Evolutionary conservation across 2,888 invertebrate genomes (phyloP).

Genomic region (Tromatobia lineatoria): DNA sequence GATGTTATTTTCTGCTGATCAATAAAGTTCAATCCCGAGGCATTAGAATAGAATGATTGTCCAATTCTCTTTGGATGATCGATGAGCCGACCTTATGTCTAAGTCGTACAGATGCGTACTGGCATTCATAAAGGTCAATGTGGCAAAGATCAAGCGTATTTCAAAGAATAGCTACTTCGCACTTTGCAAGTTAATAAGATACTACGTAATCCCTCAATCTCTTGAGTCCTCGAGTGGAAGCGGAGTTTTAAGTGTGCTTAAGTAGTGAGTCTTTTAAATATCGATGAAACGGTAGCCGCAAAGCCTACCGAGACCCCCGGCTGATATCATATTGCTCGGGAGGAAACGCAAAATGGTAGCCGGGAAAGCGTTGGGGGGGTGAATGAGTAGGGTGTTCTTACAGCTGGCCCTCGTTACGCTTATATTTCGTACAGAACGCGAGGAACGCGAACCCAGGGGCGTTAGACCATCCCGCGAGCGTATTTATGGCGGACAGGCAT

Average conservation of each 20-base stretch:
- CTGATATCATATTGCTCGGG: slow-evolving; percentile 44
- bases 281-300: slow-evolving; percentile 70
- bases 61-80: slow-evolving; percentile 6
- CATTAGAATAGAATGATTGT: neutral
- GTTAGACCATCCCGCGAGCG: slow-evolving; percentile 68
- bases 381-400: slow-evolving; percentile 64
- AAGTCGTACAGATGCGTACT: neutral
- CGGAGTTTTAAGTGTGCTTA: slow-evolving; percentile 57
- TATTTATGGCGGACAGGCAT: slow-evolving; percentile 71
- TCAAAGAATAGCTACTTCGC: slow-evolving; percentile 37
- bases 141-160: neutral
- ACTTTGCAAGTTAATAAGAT: slow-evolving; percentile 51
- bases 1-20: slow-evolving; percentile 1
- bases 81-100: neutral
- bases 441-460: slow-evolving; percentile 65
- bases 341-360: slow-evolving; percentile 62
- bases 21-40: slow-evolving; percentile 26
- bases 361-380: slow-evolving; percentile 12
- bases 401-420: slow-evolving; percentile 71
- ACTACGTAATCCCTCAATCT: slow-evolving; percentile 48
- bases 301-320: slow-evolving; percentile 55
- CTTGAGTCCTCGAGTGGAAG: slow-evolving; percentile 34
- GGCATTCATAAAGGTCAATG: slow-evolving; percentile 5
- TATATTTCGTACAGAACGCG: slow-evolving; percentile 66
- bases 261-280: slow-evolving; percentile 69